phyloP scores from a whole-genome alignment of 2,888 invertebrate genomes.

The Phragmatobia fuliginosa region DNA sequence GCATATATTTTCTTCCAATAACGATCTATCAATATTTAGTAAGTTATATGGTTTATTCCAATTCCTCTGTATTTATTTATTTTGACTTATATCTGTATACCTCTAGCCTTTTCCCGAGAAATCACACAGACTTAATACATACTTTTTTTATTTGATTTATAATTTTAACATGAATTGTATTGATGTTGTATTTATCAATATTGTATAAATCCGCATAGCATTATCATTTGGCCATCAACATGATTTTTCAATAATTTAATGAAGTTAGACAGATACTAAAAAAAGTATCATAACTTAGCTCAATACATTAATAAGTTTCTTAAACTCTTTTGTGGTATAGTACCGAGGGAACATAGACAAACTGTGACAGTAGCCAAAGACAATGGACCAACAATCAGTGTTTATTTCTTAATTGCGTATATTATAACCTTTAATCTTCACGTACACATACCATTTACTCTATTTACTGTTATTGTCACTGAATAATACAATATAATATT shows the following conservation, averaged over 20 bases:
- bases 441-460: neutral
- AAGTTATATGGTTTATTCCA: neutral
- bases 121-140: too few relatives aligned
- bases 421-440: neutral
- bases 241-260: neutral
- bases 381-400: conserved; percentile 1
- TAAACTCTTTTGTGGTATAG: neutral
- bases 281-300: neutral
- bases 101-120: too few relatives aligned
- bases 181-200: too few relatives aligned
- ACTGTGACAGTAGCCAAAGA: neutral
- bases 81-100: too few relatives aligned
- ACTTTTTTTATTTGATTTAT: too few relatives aligned
- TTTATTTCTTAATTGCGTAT: conserved; percentile 5
- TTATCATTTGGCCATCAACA: too few relatives aligned
- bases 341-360: neutral
- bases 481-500: neutral
- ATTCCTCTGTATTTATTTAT: too few relatives aligned
- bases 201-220: too few relatives aligned
- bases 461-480: neutral
- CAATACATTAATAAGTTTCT: neutral
- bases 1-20: too few relatives aligned
- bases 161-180: too few relatives aligned
- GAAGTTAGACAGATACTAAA: neutral
- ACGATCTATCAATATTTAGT: too few relatives aligned